A percentile compares a stretch with the other conserved stretches of the same genome.
These are phyloP conservation scores for Sinocyclocheilus grahami DNA, from an alignment of 2,113 vertebrate genomes.

Conservation along the genomic window DNA sequence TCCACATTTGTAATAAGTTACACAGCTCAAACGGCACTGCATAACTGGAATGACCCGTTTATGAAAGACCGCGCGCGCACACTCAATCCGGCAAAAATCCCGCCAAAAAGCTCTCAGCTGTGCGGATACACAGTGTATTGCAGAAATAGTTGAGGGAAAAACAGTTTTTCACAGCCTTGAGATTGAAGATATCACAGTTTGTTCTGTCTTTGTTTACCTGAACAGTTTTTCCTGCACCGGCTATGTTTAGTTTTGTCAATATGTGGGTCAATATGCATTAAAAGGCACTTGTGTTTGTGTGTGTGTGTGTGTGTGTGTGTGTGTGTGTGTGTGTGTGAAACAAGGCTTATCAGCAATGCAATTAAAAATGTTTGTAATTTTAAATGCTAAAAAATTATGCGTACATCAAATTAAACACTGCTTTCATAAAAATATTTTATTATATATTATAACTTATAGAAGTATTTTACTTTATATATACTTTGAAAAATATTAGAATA, in stretches of 20 bases:
- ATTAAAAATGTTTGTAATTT: too few relatives aligned
- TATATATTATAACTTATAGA: too few relatives aligned
- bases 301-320: background rate
- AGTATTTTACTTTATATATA: too few relatives aligned
- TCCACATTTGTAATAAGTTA: background rate
- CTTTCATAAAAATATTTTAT: too few relatives aligned
- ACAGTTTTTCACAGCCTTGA: background rate
- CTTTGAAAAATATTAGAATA: too few relatives aligned
- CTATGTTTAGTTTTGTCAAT: conserved; percentile 8
- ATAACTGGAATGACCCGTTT: background rate
- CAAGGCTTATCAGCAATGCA: too few relatives aligned
- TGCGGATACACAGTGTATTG: background rate
- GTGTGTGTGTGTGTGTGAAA: too few relatives aligned
- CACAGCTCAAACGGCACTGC: background rate
- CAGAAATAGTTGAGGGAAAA: background rate
- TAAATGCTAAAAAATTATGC: too few relatives aligned
- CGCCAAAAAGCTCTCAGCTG: background rate
- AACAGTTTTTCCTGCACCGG: background rate
- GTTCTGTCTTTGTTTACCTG: conserved; percentile 27
- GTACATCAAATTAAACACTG: too few relatives aligned
- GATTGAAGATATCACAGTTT: background rate
- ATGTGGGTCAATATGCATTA: conserved; percentile 21
- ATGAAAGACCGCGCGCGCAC: background rate
- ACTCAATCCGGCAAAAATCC: background rate
- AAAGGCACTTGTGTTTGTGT: conserved; percentile 1